phyloP scores from a whole-genome alignment of 2,888 invertebrate genomes.

The Nemotelus pantherinus region DNA sequence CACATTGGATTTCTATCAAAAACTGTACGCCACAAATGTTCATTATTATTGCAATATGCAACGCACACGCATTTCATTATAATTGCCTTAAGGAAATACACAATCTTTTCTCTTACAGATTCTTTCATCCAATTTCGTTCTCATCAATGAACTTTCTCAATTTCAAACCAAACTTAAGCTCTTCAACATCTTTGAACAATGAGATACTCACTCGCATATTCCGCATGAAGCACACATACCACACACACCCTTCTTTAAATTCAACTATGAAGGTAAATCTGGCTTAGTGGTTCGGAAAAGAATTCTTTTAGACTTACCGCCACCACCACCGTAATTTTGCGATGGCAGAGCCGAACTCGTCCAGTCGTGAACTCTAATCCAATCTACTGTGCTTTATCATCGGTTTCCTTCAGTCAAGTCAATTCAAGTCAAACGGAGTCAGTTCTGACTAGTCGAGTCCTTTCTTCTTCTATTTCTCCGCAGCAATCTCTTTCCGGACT shows the following conservation, averaged over 20 bases:
- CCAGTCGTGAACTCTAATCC: conserved; percentile 42
- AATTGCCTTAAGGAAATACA: too few relatives aligned
- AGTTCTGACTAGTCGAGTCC: background rate
- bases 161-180: background rate
- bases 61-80: too few relatives aligned
- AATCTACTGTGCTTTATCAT: conserved; percentile 40
- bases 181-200: background rate
- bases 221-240: background rate
- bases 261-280: conserved; percentile 22
- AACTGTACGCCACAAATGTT: too few relatives aligned
- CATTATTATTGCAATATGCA: too few relatives aligned
- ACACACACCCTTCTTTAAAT: conserved; percentile 1
- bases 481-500: conserved; percentile 17
- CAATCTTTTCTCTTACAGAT: too few relatives aligned
- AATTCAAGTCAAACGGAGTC: background rate
- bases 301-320: conserved; percentile 36
- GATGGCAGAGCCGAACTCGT: conserved; percentile 29
- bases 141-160: background rate
- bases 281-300: conserved; percentile 29
- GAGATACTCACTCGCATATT: background rate
- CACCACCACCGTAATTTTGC: conserved; percentile 20
- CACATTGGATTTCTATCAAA: too few relatives aligned
- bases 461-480: background rate
- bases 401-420: conserved; percentile 33
- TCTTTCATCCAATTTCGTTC: too few relatives aligned